Evolutionary conservation across 1,140 invertebrate species (phyloP).

Genomic region (Chironomus striatipennis): DNA sequence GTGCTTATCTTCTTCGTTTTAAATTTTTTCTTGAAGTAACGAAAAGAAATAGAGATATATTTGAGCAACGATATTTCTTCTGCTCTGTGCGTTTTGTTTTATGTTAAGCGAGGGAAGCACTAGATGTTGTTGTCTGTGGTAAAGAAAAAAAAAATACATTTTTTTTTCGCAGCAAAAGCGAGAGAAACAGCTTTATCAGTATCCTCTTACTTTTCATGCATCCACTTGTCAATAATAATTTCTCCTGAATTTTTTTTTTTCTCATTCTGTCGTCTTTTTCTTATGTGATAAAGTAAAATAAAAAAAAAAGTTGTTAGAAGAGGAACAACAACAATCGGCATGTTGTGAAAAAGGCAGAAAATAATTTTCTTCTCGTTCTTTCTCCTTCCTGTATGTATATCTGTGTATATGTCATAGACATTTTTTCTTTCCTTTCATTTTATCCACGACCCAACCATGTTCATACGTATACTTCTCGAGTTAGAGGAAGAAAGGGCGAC

Average conservation of each 20-base stretch:
- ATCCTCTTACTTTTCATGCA: neutral
- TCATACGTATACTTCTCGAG: too few relatives aligned
- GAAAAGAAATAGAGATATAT: neutral
- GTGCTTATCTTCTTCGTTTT: neutral
- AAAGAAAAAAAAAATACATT: neutral
- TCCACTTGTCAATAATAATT: neutral
- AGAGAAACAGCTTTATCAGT: neutral
- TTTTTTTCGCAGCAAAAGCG: neutral
- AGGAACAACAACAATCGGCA: neutral
- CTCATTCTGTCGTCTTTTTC: neutral
- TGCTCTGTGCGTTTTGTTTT: too few relatives aligned
- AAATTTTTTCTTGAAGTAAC: neutral
- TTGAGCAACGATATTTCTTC: neutral
- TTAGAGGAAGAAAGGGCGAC: neutral
- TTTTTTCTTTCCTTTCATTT: too few relatives aligned
- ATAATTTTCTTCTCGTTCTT: neutral
- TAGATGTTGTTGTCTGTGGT: neutral
- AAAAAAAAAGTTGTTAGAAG: neutral
- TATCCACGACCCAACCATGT: too few relatives aligned
- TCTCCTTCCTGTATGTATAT: neutral
- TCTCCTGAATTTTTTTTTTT: neutral
- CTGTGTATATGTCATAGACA: neutral
- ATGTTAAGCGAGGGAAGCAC: neutral
- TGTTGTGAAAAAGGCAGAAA: slow-evolving; percentile 5
- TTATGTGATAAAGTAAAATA: neutral